A percentile compares a stretch with the other conserved stretches of the same genome.
Evolutionary conservation across 2,113 vertebrate species (phyloP).

Genomic region (Myxocyprinus asiaticus): DNA sequence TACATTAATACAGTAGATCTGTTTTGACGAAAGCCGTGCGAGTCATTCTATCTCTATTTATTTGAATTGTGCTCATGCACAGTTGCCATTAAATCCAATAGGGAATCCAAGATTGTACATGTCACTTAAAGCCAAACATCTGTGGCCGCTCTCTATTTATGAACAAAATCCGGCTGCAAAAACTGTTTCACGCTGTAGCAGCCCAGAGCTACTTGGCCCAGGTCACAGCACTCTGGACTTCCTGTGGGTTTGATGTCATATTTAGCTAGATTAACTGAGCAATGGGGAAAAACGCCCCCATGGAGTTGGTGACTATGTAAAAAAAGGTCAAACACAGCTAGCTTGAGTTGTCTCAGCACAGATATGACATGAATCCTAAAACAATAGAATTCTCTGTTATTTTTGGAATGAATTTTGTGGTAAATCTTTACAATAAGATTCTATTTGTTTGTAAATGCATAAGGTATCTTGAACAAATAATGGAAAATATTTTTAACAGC

Average conservation of each 20-base stretch:
- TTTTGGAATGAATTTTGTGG: too few relatives aligned
- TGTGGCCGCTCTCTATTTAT: constrained; percentile 72
- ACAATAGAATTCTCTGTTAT: background rate
- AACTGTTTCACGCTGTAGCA: constrained; percentile 68
- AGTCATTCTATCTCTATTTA: too few relatives aligned
- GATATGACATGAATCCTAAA: constrained; percentile 19
- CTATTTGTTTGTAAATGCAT: too few relatives aligned
- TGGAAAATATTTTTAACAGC: too few relatives aligned
- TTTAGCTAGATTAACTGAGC: constrained; percentile 18
- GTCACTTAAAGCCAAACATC: constrained; percentile 67
- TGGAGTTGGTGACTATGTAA: constrained; percentile 6
- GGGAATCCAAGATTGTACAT: constrained; percentile 9
- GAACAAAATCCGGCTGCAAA: constrained; percentile 67
- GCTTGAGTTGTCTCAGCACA: background rate
- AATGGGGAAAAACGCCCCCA: constrained; percentile 1
- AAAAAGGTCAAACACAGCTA: constrained; percentile 23
- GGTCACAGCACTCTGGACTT: constrained; percentile 15
- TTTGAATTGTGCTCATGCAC: background rate
- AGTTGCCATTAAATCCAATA: background rate
- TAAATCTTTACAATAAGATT: too few relatives aligned
- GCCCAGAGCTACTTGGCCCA: constrained; percentile 9
- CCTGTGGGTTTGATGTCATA: constrained; percentile 6
- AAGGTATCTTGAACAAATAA: too few relatives aligned
- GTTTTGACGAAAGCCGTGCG: background rate
- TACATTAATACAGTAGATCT: constrained; percentile 48